These are phyloP conservation scores for Gracilinanus agilis DNA, from an alignment of 2,113 vertebrate species.

Conservation along the genomic window DNA sequence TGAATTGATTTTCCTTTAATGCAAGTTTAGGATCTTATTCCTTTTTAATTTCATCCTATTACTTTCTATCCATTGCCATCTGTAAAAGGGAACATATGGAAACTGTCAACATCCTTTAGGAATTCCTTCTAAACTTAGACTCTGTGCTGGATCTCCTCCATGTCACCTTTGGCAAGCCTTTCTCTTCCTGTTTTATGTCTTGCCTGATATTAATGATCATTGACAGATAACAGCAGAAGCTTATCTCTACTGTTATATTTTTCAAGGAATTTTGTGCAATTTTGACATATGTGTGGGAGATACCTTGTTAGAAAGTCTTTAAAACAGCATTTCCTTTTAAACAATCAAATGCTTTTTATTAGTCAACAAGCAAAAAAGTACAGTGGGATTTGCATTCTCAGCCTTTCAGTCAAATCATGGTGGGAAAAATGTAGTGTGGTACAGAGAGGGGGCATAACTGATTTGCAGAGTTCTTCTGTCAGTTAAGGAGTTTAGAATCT, in stretches of 20 bases:
- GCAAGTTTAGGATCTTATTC: neutral
- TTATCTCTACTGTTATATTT: neutral
- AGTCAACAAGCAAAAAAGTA: slow-evolving; percentile 1
- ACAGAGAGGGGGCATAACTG: no score
- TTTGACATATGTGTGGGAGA: neutral
- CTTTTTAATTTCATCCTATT: neutral
- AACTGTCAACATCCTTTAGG: neutral
- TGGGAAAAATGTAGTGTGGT: no score
- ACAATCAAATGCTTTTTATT: neutral
- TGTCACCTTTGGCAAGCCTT: neutral
- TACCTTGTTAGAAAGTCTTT: neutral
- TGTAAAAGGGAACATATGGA: neutral
- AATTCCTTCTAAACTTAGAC: neutral
- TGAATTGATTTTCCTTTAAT: neutral
- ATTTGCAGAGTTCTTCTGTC: no score
- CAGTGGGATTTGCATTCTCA: neutral
- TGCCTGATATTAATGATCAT: neutral
- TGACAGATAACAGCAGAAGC: neutral
- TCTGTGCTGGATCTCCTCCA: neutral
- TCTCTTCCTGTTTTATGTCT: neutral
- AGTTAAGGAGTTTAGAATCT: no score
- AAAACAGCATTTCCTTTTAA: neutral
- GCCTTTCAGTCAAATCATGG: neutral
- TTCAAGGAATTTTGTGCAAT: neutral
- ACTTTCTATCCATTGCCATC: neutral